Conservation (phyloP, 2,113 vertebrate species). For the Myanophis thanlyinensis region DNA sequence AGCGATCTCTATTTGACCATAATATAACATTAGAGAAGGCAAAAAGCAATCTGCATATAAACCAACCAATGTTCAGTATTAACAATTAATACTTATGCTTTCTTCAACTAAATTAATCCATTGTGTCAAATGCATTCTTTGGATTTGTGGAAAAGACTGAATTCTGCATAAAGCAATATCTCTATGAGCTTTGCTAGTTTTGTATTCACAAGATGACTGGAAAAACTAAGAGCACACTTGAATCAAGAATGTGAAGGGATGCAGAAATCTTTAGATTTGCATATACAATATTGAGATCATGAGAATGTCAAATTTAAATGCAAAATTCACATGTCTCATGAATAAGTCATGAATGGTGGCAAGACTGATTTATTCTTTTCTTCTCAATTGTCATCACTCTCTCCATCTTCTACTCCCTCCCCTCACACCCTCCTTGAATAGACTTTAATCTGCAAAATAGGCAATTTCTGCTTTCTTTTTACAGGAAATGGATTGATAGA, state of each 20-base stretch:
- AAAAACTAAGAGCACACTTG: conserved; percentile 45
- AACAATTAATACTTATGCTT: conserved; percentile 22
- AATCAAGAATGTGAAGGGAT: conserved; percentile 59
- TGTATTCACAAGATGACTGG: conserved; percentile 45
- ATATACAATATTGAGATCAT: conserved; percentile 73
- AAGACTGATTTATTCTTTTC: conserved; percentile 60
- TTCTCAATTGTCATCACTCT: conserved; percentile 9
- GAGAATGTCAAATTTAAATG: conserved; percentile 75
- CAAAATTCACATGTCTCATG: conserved; percentile 70
- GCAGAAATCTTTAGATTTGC: conserved; percentile 71
- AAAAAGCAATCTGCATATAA: conserved; percentile 33
- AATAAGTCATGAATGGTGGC: conserved; percentile 70
- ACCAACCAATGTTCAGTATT: background rate
- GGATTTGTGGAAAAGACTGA: conserved; percentile 18
- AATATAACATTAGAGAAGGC: conserved; percentile 12
- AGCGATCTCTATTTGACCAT: conserved; percentile 19
- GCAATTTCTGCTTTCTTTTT: conserved; percentile 57
- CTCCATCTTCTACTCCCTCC: background rate
- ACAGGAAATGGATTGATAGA: conserved; percentile 55
- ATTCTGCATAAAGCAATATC: conserved; percentile 28
- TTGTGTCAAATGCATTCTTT: background rate
- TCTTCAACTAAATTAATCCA: conserved; percentile 5
- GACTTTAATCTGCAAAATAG: conserved; percentile 58
- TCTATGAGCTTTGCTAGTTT: background rate
- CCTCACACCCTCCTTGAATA: conserved; percentile 6